Base-by-base conservation (phyloP, 2,797 vertebrate species). In the Alfaro cultratus region DNA sequence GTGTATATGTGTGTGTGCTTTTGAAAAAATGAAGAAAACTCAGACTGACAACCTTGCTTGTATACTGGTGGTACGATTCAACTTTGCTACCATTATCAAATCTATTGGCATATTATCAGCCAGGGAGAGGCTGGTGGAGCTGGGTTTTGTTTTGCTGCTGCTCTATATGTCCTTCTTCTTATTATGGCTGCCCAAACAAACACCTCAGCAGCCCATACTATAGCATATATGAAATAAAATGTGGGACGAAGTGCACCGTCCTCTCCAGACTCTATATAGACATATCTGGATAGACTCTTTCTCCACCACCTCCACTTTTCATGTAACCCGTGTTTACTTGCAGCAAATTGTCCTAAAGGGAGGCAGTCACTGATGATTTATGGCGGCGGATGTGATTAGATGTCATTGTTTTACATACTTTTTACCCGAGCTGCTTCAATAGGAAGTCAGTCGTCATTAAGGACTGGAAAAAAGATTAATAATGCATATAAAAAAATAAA, bases 371-470 rank as follows among this genome's bases (percentile, higher is more conserved):
- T 75, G 85, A 85, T 94, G 87, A 85, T 92, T 82, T 91, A 89
- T 88, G 76, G 74, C 89, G 83, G 90, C 89, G 91, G 89, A 91
- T 93, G 86, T 88, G 87, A 93, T 93, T 91, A 88, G 81, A 89
- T 91, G 80, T 77, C 46, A 73, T 89, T 83, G 92, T 89, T 92
- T 94, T 88, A 89, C 87, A 90, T 84, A 87, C 79, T 49, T 51
- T 75, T 77, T 93, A 85, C 84, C 83, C 80, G 84, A 18, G 80
- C 36, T 29, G 80, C 78, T 84, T 85, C 87, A 89, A 93, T 88
- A 91, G 83, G 89, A 80, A 81, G 83, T 70, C 87, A 83, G 92
- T 89, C 68, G 79, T 83, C 89, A 83, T 93, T 93, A 86, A 86
- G 84, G 82, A 23, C 86, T 82, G 85, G 81, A 64, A 64, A 64